phyloP scores from a whole-genome alignment of 1,140 invertebrate species.

The Orius laevigatus region DNA sequence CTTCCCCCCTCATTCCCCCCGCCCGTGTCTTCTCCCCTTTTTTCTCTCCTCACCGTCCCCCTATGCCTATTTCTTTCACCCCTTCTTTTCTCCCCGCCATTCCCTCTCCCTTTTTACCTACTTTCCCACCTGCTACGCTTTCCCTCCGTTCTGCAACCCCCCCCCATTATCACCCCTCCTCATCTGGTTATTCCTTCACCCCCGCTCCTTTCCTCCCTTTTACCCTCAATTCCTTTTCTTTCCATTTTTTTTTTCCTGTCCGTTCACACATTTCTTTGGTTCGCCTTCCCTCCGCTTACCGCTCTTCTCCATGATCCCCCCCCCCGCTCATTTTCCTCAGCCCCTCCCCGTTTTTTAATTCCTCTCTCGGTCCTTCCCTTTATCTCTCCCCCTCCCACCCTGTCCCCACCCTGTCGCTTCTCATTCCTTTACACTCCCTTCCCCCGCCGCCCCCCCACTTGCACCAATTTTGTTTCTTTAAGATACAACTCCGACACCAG shows the following conservation, averaged over 20 bases:
- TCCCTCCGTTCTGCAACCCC: too few species aligned
- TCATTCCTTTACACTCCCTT: too few species aligned
- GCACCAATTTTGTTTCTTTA: too few species aligned
- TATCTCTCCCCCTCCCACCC: too few species aligned
- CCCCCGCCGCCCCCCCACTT: too few species aligned
- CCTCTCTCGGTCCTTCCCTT: background rate
- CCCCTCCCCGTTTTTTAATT: background rate
- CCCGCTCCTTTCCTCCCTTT: slow-evolving; percentile 1
- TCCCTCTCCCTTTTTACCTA: slow-evolving; percentile 1
- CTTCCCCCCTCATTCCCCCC: background rate
- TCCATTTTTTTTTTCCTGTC: background rate
- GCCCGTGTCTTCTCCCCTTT: background rate
- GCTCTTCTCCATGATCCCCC: background rate
- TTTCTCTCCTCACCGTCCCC: background rate
- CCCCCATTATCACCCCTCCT: background rate
- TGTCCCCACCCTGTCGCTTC: too few species aligned
- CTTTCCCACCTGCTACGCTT: too few species aligned
- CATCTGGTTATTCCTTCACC: background rate
- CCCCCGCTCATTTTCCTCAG: background rate
- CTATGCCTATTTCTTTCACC: background rate
- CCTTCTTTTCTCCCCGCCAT: too few species aligned
- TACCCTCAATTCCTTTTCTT: background rate
- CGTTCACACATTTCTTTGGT: background rate
- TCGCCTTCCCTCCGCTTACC: background rate
- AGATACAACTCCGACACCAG: too few species aligned